Evolutionary conservation across 2,888 invertebrate species (phyloP).

Genomic region (Clostera curtula): DNA sequence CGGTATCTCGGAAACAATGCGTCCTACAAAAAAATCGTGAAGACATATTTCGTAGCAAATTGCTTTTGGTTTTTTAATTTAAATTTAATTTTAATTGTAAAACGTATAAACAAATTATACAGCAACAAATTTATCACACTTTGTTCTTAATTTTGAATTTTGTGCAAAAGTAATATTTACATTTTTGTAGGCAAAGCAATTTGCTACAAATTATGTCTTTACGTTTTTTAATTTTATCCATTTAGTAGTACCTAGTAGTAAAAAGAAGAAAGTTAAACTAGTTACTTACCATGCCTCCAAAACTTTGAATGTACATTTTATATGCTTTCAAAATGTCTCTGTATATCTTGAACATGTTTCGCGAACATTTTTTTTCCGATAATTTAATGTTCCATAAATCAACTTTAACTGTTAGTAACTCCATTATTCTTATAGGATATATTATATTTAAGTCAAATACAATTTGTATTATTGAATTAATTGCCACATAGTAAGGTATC

Average conservation of each 20-base stretch:
- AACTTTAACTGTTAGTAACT: slow-evolving; percentile 8
- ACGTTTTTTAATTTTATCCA: too few species aligned
- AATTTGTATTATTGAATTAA: neutral
- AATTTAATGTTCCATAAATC: slow-evolving; percentile 1
- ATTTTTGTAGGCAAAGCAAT: too few species aligned
- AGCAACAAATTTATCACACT: too few species aligned
- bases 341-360: slow-evolving; percentile 5
- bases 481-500: neutral
- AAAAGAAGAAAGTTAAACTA: neutral
- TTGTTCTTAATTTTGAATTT: too few species aligned
- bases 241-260: neutral
- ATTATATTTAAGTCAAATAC: slow-evolving; percentile 3
- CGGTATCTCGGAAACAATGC: too few species aligned
- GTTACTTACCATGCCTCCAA: slow-evolving; percentile 12
- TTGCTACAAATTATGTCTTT: too few species aligned
- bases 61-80: too few species aligned
- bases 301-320: slow-evolving; percentile 6
- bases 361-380: neutral
- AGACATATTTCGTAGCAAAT: too few species aligned
- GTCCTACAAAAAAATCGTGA: too few species aligned
- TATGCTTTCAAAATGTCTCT: slow-evolving; percentile 8
- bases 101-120: too few species aligned
- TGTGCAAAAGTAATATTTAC: too few species aligned
- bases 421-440: slow-evolving; percentile 5
- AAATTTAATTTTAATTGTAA: too few species aligned